Base-by-base conservation (phyloP, 2,888 invertebrate genomes). In the Eupeodes latifasciatus region DNA sequence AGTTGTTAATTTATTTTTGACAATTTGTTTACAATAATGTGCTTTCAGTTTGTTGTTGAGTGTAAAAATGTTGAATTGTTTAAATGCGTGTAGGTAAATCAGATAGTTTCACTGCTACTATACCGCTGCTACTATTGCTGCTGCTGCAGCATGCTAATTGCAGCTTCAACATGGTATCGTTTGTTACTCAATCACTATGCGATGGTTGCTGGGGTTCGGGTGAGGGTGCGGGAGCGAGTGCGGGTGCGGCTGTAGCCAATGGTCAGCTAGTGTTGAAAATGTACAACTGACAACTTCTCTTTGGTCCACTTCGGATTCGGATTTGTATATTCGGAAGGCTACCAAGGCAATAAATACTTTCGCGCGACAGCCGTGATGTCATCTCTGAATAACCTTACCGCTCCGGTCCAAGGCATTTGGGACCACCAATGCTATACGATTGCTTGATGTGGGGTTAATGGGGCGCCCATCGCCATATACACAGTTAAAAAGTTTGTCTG, bases 1-100 rank as follows among this genome's bases (percentile, higher is more conserved):
- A 79, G 69, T 67, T 84, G 69, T 83, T 79, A 83, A 79, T 83
- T 87, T 76, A 87, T 83, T 87, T 84, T 87, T 76, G 79, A 87
- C 79, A 80, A 80, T 80, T 87, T 87, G 80, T 77, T 87, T 81
- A 84, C 84, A 87, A 80, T n/a, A n/a, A 61, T 80, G 53, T 49
- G 49, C 49, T 80, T 49, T 55, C 57, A 76, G 62, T 64, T 59
- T 12, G 64, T 12, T 75, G 51, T 51, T 55, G 55, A 81, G 59
- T 40, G 81, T 51, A 11, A 11, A 72, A 62, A 49, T 44, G 71
- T 59, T 49, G 27, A 44, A 72, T 66, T 85, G 61, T 72, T 74
- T 72, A 66, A 71, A 76, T 72, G 67, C 66, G 51, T 72, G 76
- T 74, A 40, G 40, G 9, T 40, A 76, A 81, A 76, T 84, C 78